These are phyloP conservation scores for Genyomyrus donnyi DNA, from an alignment of 2,113 vertebrate species.

Conservation along the genomic window DNA sequence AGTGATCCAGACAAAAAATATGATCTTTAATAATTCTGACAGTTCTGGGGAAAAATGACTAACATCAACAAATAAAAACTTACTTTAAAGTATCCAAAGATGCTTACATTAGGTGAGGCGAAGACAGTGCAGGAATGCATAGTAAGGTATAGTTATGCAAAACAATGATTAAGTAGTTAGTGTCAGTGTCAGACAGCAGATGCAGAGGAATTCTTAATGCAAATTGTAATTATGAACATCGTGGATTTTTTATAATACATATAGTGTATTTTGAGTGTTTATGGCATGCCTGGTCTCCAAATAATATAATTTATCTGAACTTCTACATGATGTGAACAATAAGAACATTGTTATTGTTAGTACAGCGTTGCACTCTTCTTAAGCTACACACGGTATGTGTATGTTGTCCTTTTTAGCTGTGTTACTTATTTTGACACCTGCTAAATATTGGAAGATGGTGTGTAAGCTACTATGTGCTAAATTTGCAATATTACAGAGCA, in stretches of 20 bases:
- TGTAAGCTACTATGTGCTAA: neutral
- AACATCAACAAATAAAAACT: neutral
- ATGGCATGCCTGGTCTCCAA: neutral
- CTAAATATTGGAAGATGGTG: neutral
- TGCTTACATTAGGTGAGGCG: neutral
- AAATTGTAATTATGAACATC: neutral
- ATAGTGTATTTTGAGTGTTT: neutral
- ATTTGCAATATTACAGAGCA: neutral
- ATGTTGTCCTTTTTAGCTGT: neutral
- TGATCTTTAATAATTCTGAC: neutral
- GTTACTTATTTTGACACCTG: neutral
- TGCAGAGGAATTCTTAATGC: neutral
- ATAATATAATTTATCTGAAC: neutral
- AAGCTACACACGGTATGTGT: neutral
- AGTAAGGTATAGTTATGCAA: neutral
- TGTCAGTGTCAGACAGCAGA: neutral
- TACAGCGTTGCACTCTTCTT: neutral
- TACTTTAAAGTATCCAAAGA: neutral
- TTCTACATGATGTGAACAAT: neutral
- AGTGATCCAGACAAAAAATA: neutral
- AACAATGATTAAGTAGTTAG: neutral
- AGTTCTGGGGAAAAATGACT: neutral
- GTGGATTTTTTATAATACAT: neutral
- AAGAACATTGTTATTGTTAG: neutral
- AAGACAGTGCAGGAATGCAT: neutral